Conservation (phyloP, 2,888 invertebrate genomes). For the Pediacus dermestoides region DNA sequence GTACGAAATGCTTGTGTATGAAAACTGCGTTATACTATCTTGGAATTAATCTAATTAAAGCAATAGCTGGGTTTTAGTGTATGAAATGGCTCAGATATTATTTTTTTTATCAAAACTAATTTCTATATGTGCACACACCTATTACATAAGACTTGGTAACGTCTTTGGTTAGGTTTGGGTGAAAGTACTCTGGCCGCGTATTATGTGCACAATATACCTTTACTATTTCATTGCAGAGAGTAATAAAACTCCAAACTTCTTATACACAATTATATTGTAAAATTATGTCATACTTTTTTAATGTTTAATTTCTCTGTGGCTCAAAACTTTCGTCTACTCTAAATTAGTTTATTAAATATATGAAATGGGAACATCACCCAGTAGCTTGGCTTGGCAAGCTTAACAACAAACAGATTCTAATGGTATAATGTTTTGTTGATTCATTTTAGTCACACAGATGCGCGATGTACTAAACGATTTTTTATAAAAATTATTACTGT, state of each 20-base stretch:
- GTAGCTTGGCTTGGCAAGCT: too few relatives aligned
- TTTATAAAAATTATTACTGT: too few relatives aligned
- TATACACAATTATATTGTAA: constrained; percentile 7
- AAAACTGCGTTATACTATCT: constrained; percentile 10
- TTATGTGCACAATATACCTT: constrained; percentile 26
- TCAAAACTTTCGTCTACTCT: not conserved
- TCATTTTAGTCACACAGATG: too few relatives aligned
- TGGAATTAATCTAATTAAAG: constrained; percentile 16
- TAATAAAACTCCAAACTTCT: constrained; percentile 11
- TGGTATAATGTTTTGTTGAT: too few relatives aligned
- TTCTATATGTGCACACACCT: constrained; percentile 32
- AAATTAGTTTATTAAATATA: too few relatives aligned
- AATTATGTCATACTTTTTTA: constrained; percentile 15
- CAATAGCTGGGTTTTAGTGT: constrained; percentile 16
- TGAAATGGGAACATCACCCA: too few relatives aligned
- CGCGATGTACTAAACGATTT: too few relatives aligned
- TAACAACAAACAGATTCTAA: too few relatives aligned
- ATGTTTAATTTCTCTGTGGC: not conserved
- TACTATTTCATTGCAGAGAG: constrained; percentile 18
- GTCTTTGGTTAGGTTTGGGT: constrained; percentile 45
- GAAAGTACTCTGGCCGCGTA: constrained; percentile 37
- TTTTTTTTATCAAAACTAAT: constrained; percentile 27
- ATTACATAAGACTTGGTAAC: constrained; percentile 43
- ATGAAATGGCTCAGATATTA: constrained; percentile 13
- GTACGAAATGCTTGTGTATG: too few relatives aligned